These are phyloP conservation scores for Cylindroiulus punctatus DNA, from an alignment of 2,888 invertebrate genomes.

Conservation along the genomic window DNA sequence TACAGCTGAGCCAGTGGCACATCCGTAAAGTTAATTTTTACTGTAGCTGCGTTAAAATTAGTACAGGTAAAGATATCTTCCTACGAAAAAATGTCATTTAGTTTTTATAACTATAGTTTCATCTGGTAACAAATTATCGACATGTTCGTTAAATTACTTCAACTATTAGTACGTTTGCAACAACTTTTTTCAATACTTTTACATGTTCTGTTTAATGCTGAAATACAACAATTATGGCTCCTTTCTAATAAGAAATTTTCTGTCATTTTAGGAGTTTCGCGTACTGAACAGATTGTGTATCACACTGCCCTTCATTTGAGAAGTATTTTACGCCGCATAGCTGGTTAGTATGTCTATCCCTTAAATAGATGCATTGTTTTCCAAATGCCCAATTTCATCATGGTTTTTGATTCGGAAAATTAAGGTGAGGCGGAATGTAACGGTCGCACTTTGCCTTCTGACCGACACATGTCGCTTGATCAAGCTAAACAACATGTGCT, in stretches of 20 bases:
- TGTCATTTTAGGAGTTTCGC: background rate
- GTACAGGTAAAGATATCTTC: no score
- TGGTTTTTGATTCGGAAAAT: background rate
- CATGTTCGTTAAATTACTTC: no score
- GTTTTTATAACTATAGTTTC: no score
- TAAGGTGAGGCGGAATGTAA: constrained; percentile 54
- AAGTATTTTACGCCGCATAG: background rate
- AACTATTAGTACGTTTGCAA: no score
- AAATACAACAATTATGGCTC: no score
- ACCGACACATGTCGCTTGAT: constrained; percentile 10
- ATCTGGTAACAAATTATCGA: no score
- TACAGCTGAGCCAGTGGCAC: no score
- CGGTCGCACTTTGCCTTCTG: background rate
- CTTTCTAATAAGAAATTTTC: background rate
- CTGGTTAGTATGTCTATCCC: constrained; percentile 8
- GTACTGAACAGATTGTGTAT: constrained; percentile 8
- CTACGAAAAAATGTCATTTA: no score
- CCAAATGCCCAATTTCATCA: background rate
- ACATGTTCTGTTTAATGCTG: no score
- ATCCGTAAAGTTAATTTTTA: no score
- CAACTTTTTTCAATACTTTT: no score
- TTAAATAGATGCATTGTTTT: background rate
- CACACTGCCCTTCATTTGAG: constrained; percentile 15
- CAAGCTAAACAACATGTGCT: constrained; percentile 25
- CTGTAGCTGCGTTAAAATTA: no score